Evolutionary conservation across 2,888 invertebrate genomes (phyloP), one percentile per base, ranked within the genome.

Genomic region (Metacarcinus magister): DNA sequence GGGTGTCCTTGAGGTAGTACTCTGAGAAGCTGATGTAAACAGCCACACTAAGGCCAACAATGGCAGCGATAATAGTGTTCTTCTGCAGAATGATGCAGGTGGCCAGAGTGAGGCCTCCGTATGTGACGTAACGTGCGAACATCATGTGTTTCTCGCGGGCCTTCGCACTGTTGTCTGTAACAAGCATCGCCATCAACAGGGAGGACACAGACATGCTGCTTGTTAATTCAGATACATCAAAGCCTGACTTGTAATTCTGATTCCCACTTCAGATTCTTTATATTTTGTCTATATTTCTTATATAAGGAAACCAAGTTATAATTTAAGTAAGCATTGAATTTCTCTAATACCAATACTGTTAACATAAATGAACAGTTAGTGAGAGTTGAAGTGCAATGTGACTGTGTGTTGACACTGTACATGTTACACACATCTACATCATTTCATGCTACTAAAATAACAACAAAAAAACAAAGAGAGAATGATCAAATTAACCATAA

Each of bases 21-120:
- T 99, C 99, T 0, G 99, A 99, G 10, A 98, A 98, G 0, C 98
- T 98, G 97, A 99, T 99, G 97, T 99, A 99, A 54, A 98, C 97
- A 44, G 98, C 98, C 32, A 99, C 99, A 97, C 98, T 98, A 0
- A 98, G 98, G 2, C 99, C 99, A 94, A 99, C 98, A 93, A 98
- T 97, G 95, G 98, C 98, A 16, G 99, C 99, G 87, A 99, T 98
- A 67, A 98, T 98, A 0, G 98, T 98, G 96, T 98, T 99, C 97
- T 98, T 98, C 97, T 99, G 99, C 94, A 99, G 98, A 97, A 99
- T 98, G 95, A 99, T 99, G 97, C 98, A 98, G 0, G 99, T 99
- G 67, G 99, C 99, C 89, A 99, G 97, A 97, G 99, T 98, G 89
- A 99, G 98, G 3, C 99, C 99, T 90, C 98, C 98, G 97, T 99